phyloP scores from a whole-genome alignment of 2,888 invertebrate species.

The Hoplodrina blanda region DNA sequence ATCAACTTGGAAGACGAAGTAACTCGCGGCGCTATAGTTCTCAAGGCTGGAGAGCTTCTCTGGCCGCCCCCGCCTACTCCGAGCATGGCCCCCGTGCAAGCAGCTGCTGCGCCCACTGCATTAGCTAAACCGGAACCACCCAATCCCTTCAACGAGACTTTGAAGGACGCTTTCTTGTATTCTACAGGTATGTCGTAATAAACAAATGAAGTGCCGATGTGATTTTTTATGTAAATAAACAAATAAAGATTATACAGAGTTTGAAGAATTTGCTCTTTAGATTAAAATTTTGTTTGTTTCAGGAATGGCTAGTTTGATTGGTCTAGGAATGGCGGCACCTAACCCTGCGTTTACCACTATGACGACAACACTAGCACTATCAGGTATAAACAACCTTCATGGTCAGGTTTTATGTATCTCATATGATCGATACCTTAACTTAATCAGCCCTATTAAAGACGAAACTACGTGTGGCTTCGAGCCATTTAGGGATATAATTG shows the following conservation, averaged over 20 bases:
- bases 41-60: slow-evolving; percentile 93
- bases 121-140: slow-evolving; percentile 85
- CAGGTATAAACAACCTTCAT: slow-evolving; percentile 87
- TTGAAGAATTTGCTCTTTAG: background rate
- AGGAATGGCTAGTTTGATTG: slow-evolving; percentile 93
- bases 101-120: slow-evolving; percentile 80
- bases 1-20: slow-evolving; percentile 96
- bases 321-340: slow-evolving; percentile 94
- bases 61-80: slow-evolving; percentile 95
- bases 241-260: background rate
- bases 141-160: slow-evolving; percentile 93
- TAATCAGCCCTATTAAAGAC: background rate
- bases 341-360: slow-evolving; percentile 96
- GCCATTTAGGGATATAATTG: background rate
- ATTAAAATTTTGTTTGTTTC: slow-evolving; percentile 45
- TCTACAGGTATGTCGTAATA: slow-evolving; percentile 90
- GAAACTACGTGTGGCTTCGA: background rate
- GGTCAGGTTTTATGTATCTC: background rate
- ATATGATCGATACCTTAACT: no score
- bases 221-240: background rate
- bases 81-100: slow-evolving; percentile 86
- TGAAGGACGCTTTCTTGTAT: slow-evolving; percentile 92
- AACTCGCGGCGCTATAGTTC: slow-evolving; percentile 95
- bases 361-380: slow-evolving; percentile 95
- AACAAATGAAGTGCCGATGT: background rate